Evolutionary conservation across 2,113 vertebrate genomes (phyloP).

Genomic region (Bucco capensis): DNA sequence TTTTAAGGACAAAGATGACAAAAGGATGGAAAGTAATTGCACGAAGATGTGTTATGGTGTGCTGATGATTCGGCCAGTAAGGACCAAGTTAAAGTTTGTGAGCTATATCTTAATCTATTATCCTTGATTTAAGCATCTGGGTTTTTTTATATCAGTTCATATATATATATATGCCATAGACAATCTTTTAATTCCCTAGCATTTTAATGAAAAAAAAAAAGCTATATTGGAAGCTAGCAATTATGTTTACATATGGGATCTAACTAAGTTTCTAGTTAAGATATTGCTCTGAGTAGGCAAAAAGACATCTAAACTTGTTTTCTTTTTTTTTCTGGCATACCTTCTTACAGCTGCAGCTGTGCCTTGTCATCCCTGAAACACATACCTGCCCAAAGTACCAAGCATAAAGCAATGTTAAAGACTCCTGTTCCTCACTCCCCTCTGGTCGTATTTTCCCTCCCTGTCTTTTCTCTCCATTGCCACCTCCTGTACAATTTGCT

Average conservation of each 20-base stretch:
- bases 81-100: neutral
- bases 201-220: neutral
- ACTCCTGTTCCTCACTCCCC: neutral
- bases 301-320: neutral
- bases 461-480: neutral
- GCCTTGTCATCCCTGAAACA: neutral
- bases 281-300: neutral
- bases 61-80: neutral
- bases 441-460: neutral
- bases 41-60: accelerated
- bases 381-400: neutral
- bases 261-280: neutral
- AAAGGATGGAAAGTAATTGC: neutral
- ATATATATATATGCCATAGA: neutral
- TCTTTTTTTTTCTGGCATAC: neutral
- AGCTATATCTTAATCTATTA: neutral
- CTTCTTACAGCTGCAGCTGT: neutral
- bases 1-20: neutral
- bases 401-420: neutral
- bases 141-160: neutral
- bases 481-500: neutral
- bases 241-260: neutral
- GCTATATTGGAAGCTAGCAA: neutral
- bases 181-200: neutral
- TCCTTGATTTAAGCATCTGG: neutral